Conservation (phyloP, 1,140 invertebrate species). For the Prorops nasuta region DNA sequence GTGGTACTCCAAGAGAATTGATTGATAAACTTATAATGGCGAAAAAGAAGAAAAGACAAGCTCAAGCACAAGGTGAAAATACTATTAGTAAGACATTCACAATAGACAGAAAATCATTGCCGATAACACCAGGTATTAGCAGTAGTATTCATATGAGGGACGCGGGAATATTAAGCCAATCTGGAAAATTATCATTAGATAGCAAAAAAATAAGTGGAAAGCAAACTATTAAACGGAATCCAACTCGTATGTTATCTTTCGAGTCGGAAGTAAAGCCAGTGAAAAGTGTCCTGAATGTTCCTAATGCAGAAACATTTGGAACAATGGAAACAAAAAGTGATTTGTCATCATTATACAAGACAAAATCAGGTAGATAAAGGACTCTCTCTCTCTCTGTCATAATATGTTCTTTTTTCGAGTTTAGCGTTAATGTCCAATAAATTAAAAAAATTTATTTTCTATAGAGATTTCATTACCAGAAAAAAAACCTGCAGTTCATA, state of each 20-base stretch:
- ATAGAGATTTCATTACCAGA: too few relatives aligned
- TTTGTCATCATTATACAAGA: too few relatives aligned
- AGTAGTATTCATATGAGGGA: constrained; percentile 3
- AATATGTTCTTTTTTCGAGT: too few relatives aligned
- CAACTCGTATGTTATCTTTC: constrained; percentile 5
- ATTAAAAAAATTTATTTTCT: too few relatives aligned
- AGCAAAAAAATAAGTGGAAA: constrained; percentile 23
- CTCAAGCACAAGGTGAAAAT: background rate
- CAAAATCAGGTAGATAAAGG: too few relatives aligned
- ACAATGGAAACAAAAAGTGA: too few relatives aligned
- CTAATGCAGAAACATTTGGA: constrained; percentile 6
- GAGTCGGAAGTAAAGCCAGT: background rate
- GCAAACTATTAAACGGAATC: constrained; percentile 1
- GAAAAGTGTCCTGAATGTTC: background rate
- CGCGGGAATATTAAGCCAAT: background rate
- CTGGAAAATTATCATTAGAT: constrained; percentile 37
- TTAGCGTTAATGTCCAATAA: too few relatives aligned
- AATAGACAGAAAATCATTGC: constrained; percentile 30
- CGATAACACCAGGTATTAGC: constrained; percentile 7
- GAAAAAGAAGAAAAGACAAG: constrained; percentile 35
- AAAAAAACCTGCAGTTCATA: too few relatives aligned
- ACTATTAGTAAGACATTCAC: constrained; percentile 24
- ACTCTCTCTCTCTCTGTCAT: too few relatives aligned
- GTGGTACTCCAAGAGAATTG: constrained; percentile 37
- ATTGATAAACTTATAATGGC: constrained; percentile 45